Evolutionary conservation across 2,797 vertebrate genomes (phyloP), one percentile per base, ranked within the genome.

Genomic region (Darevskia nairensis): DNA sequence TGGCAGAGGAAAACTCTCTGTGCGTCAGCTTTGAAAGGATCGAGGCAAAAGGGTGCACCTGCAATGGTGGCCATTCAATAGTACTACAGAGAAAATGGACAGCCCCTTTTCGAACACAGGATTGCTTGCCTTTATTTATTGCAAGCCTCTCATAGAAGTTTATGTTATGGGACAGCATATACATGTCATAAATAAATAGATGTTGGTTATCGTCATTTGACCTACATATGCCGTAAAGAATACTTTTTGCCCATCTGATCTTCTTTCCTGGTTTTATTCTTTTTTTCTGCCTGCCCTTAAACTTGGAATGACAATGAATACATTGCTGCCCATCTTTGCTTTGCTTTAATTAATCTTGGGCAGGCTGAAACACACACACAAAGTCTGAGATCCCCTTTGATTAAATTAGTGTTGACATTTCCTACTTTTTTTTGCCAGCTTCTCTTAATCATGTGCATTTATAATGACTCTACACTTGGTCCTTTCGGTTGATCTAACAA

Each of bases 371-470:
- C 25, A 55, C 29, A 55, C 29, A 66, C 44, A 78, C 68, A 46
- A 68, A 55, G 5, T 29, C 25, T 55, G 25, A 79, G 74, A 35
- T 77, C 44, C 21, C 61, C 27, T 27, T 88, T 79, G 81, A 83
- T 88, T 71, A 79, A 84, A 88, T 88, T 84, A 78, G 35, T 88
- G 50, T 88, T 88, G 75, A 61, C 35, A 84, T 84, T 88, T 61
- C 64, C 50, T 79, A 88, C 46, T 79, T 59, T 59, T 80, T 21
- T 79, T 55, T 46, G 64, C 66, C 75, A 84, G 66, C 74, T 83
- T 83, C 46, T 78, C 64, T 84, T 84, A 76, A 88, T 79, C 64
- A 69, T 41, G 5, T 82, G 19, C 32, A 82, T 84, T 82, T 79
- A 91, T 9, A 8, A 75, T 74, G 2, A 85, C 1, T 23, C 74